phyloP scores from a whole-genome alignment of 2,113 vertebrate species.

The Nibea albiflora region DNA sequence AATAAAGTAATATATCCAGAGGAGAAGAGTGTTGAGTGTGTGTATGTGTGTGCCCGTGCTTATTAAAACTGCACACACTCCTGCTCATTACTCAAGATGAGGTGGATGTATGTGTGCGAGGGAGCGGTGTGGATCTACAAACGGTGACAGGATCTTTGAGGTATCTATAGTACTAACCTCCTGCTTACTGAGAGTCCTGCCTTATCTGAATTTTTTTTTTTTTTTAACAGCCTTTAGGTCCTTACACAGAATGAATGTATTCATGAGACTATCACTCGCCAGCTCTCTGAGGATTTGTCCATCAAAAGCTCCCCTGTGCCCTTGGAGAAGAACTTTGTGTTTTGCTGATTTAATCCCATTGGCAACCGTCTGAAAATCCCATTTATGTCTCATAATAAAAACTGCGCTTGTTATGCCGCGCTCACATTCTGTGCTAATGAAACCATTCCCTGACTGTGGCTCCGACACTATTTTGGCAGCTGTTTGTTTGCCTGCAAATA shows the following conservation, averaged over 20 bases:
- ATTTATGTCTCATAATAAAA: constrained; percentile 49
- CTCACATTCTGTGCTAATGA: constrained; percentile 39
- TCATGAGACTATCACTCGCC: constrained; percentile 40
- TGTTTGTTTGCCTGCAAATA: constrained; percentile 35
- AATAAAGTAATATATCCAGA: constrained; percentile 43
- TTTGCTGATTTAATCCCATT: constrained; percentile 51
- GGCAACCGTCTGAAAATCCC: constrained; percentile 55
- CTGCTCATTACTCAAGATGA: constrained; percentile 13
- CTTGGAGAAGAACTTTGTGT: constrained; percentile 61
- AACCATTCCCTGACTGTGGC: constrained; percentile 14
- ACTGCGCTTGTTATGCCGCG: constrained; percentile 25
- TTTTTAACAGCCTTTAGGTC: constrained; percentile 51
- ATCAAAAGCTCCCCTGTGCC: constrained; percentile 31
- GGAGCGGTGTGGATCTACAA: constrained; percentile 33
- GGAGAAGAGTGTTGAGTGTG: constrained; percentile 23
- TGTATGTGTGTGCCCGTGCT: constrained; percentile 28
- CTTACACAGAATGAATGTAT: constrained; percentile 63
- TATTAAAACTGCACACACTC: constrained; percentile 30
- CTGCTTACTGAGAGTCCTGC: constrained; percentile 33
- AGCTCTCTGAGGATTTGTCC: constrained; percentile 47
- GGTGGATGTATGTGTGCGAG: constrained; percentile 23
- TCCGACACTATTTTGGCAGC: constrained; percentile 19
- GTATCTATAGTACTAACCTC: constrained; percentile 21
- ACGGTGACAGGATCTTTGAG: constrained; percentile 60
- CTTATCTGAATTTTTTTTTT: constrained; percentile 31